Evolutionary conservation across 1,140 invertebrate species (phyloP).

Genomic region (Drosophila azteca): DNA sequence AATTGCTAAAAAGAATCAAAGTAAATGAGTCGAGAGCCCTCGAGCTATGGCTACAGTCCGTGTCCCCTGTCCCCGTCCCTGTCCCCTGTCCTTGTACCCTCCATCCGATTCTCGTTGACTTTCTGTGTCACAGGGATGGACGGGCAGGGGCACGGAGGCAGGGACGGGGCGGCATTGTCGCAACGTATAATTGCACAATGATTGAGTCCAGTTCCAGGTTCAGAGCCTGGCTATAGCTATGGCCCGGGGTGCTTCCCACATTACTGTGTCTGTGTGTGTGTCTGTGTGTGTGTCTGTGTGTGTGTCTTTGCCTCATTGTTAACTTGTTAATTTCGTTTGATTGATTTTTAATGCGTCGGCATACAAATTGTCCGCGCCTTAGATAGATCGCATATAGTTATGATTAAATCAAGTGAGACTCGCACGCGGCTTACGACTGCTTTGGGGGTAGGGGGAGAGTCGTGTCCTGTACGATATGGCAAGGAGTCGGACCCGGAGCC

Average conservation of each 20-base stretch:
- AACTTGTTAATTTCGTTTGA: slow-evolving; percentile 81
- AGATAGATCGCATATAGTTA: slow-evolving; percentile 62
- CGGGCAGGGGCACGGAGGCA: too few species aligned
- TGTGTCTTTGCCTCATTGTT: slow-evolving; percentile 57
- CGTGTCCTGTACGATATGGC: not conserved
- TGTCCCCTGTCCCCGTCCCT: too few species aligned
- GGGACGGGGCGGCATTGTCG: slow-evolving; percentile 32
- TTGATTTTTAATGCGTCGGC: slow-evolving; percentile 74
- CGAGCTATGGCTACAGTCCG: slow-evolving; percentile 33
- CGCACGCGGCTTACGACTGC: slow-evolving; percentile 63
- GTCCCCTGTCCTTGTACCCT: not conserved
- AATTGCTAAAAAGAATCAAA: slow-evolving; percentile 33
- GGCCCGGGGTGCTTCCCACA: slow-evolving; percentile 70
- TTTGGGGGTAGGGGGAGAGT: not conserved
- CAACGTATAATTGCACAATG: slow-evolving; percentile 68
- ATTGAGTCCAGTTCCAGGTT: slow-evolving; percentile 37
- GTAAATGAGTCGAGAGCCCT: slow-evolving; percentile 53
- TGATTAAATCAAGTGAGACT: slow-evolving; percentile 73
- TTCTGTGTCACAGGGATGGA: slow-evolving; percentile 41
- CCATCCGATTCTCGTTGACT: slow-evolving; percentile 55
- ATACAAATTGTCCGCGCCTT: slow-evolving; percentile 45
- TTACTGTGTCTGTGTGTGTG: slow-evolving; percentile 23
- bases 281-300: too few species aligned
- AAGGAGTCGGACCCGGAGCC: too few species aligned
- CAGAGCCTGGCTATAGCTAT: slow-evolving; percentile 15